phyloP scores from a whole-genome alignment of 2,797 vertebrate species.

The Eulemur mongoz region DNA sequence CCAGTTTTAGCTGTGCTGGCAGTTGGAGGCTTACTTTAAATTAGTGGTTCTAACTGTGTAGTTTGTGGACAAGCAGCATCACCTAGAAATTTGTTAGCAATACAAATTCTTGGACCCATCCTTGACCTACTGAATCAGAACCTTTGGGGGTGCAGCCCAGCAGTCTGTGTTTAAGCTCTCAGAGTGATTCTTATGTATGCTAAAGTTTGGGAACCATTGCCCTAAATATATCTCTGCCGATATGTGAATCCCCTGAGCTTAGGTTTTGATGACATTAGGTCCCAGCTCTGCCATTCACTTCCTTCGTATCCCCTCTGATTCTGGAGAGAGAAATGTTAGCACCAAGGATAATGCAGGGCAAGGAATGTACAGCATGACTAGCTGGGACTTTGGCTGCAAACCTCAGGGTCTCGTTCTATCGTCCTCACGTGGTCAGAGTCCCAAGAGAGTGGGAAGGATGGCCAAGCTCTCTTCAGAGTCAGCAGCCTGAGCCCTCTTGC shows the following conservation, averaged over 20 bases:
- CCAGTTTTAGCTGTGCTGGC: background rate
- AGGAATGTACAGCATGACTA: background rate
- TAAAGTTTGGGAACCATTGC: background rate
- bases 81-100: background rate
- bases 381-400: background rate
- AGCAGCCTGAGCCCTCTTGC: background rate
- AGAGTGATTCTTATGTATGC: background rate
- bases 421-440: accelerated
- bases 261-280: background rate
- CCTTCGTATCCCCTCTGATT: background rate
- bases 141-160: background rate
- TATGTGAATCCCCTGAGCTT: background rate
- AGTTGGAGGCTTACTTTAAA: background rate
- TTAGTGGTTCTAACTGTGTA: background rate
- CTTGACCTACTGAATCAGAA: background rate
- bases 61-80: background rate
- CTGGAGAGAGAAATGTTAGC: background rate
- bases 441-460: background rate
- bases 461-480: background rate
- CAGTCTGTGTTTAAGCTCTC: background rate
- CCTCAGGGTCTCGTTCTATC: background rate
- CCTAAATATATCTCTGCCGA: background rate
- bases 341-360: background rate
- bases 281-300: background rate
- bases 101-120: background rate